These are phyloP conservation scores for Chamaea fasciata DNA, from an alignment of 2,113 vertebrate species.

Conservation along the genomic window DNA sequence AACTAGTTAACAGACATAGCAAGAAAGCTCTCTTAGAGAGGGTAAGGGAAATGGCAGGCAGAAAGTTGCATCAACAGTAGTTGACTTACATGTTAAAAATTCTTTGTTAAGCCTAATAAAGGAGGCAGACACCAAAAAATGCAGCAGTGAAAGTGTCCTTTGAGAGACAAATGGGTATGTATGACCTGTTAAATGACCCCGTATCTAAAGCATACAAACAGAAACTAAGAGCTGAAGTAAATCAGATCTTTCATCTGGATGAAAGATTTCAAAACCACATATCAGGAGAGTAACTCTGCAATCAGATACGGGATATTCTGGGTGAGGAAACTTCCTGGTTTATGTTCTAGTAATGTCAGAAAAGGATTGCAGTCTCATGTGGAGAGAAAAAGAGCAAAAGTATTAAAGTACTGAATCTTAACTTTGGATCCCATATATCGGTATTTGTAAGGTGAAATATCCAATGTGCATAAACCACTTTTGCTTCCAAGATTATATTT, in stretches of 20 bases:
- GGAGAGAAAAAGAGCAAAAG: neutral
- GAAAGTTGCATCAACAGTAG: neutral
- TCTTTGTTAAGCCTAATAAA: neutral
- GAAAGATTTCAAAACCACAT: neutral
- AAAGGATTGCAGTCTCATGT: neutral
- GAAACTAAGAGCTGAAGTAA: neutral
- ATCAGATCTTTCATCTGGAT: neutral
- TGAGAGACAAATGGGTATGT: neutral
- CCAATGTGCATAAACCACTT: neutral
- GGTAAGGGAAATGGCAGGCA: neutral
- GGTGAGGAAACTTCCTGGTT: neutral
- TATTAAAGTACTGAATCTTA: neutral
- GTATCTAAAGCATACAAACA: neutral
- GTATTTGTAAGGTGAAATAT: neutral
- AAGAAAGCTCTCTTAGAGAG: neutral
- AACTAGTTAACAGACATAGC: neutral
- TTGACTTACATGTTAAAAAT: neutral
- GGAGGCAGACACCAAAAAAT: neutral
- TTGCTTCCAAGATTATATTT: neutral
- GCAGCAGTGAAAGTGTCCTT: neutral
- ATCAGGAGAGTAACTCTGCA: neutral
- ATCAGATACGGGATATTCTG: neutral
- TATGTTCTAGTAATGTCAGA: neutral
- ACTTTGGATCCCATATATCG: neutral
- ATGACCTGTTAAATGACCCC: neutral